Evolutionary conservation across 2,888 invertebrate genomes (phyloP), one percentile per base, ranked within the genome.

Genomic region (Ophioninae sp.): DNA sequence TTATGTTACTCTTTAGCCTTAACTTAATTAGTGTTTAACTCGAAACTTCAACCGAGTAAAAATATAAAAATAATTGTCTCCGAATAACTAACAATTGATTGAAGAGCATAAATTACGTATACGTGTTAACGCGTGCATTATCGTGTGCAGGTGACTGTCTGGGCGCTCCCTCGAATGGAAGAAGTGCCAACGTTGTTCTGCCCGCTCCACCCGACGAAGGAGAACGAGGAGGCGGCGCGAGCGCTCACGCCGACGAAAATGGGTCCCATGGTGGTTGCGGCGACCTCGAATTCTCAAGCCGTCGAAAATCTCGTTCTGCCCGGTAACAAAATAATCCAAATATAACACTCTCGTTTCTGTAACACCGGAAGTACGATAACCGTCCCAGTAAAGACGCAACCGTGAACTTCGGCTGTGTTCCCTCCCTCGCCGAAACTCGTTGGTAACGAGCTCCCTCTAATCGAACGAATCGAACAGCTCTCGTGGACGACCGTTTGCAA

Each of bases 401-500:
- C 37, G 39, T 30, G 37, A 37, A n/a, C n/a, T n/a, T 64, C n/a
- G 37, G n/a, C 17, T 20, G 59, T 21, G 61, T 23, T 21, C 20
- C 59, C 7, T n/a, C n/a, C n/a, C n/a, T n/a, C n/a, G n/a, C n/a
- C n/a, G n/a, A n/a, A n/a, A n/a, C n/a, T n/a, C n/a, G n/a, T n/a
- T n/a, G n/a, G n/a, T n/a, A n/a, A n/a, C n/a, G n/a, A n/a, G n/a
- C n/a, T n/a, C n/a, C n/a, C n/a, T n/a, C n/a, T n/a, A n/a, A n/a
- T n/a, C n/a, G n/a, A n/a, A n/a, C 0, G 21, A 41, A 57, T 81
- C 79, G 61, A 56, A 72, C 83, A 90, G 89, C 89, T 76, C 85
- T 95, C 64, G 93, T 96, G 17, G 96, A 96, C 89, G 96, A 96
- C 88, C 93, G 96, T 86, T 95, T 96, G 95, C 95, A 95, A 87